Percentiles rank a stretch among this genome's conserved stretches.
Conservation (phyloP, 2,797 vertebrate species). For the Lophius americanus region DNA sequence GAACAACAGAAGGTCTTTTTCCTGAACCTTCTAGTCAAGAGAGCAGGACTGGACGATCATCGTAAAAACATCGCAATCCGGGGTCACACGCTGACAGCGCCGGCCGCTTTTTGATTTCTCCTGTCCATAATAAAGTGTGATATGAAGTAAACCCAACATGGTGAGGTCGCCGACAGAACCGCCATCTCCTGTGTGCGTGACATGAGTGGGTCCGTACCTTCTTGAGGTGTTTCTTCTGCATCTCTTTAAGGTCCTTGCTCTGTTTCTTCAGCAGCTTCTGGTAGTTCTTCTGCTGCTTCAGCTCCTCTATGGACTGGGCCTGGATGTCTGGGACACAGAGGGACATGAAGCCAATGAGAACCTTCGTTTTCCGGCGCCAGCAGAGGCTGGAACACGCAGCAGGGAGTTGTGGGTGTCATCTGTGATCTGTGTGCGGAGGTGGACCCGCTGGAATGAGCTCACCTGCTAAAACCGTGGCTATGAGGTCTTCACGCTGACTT, state of each 20-base stretch:
- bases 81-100: no score
- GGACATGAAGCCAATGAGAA: no score
- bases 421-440: constrained; percentile 13
- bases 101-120: no score
- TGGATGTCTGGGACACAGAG: constrained; percentile 74
- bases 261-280: constrained; percentile 86
- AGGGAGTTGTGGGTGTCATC: background rate
- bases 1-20: no score
- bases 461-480: constrained; percentile 86
- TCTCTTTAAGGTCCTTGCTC: constrained; percentile 86
- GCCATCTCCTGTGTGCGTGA: background rate
- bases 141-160: no score
- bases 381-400: no score
- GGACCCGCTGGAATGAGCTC: constrained; percentile 46
- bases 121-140: no score
- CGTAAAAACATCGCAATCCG: no score
- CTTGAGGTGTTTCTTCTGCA: constrained; percentile 87
- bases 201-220: constrained; percentile 70
- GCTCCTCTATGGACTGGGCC: constrained; percentile 78
- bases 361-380: no score
- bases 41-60: no score
- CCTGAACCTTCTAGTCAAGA: no score
- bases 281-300: constrained; percentile 84
- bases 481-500: constrained; percentile 83
- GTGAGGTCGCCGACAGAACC: no score